These are phyloP conservation scores for Vireo altiloquus DNA, from an alignment of 2,113 vertebrate genomes.

Conservation along the genomic window DNA sequence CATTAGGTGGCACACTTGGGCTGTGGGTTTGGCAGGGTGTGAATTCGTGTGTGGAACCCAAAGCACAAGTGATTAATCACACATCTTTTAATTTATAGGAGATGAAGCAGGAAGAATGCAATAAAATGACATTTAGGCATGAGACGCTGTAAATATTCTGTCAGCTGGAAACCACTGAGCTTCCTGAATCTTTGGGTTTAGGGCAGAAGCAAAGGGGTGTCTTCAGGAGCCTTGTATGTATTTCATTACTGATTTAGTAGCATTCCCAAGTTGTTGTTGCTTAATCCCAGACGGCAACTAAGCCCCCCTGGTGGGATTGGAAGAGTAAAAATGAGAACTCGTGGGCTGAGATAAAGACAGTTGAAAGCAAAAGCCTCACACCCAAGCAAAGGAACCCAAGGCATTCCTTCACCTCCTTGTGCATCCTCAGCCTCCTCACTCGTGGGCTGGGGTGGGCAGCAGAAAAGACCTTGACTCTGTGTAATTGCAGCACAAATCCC, in stretches of 20 bases:
- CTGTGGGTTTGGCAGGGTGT: neutral
- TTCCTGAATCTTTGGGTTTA: neutral
- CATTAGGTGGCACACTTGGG: conserved; percentile 43
- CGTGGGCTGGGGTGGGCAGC: neutral
- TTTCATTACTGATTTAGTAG: neutral
- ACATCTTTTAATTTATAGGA: neutral
- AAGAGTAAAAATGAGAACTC: neutral
- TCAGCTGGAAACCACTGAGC: neutral
- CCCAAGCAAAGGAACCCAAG: neutral
- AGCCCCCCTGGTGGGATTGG: neutral
- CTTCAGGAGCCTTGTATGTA: neutral
- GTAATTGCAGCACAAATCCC: neutral
- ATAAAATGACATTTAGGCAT: neutral
- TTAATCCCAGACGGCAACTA: neutral
- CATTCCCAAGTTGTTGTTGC: neutral
- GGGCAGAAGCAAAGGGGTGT: neutral
- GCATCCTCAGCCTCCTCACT: neutral
- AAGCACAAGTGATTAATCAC: neutral
- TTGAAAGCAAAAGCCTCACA: neutral
- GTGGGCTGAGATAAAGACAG: neutral
- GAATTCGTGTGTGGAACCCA: neutral
- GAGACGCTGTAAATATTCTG: neutral
- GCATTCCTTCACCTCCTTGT: neutral
- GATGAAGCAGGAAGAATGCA: neutral
- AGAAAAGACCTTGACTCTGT: neutral